Conservation (phyloP, 2,113 vertebrate species). For the Seriola aureovittata region DNA sequence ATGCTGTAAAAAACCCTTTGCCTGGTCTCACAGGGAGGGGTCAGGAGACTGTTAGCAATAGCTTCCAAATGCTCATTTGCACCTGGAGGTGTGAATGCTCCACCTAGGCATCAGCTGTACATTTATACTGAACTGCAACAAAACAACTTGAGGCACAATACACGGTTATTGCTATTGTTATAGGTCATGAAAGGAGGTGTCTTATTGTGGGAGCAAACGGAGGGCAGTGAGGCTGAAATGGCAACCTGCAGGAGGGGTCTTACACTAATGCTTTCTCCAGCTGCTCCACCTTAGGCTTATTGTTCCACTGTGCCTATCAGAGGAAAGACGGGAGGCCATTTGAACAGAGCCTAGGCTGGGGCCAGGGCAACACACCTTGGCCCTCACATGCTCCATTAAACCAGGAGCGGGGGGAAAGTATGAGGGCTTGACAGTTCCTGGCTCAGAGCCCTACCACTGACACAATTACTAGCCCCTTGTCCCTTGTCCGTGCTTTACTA, state of each 20-base stretch:
- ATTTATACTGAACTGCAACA: constrained; percentile 39
- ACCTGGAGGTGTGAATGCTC: constrained; percentile 35
- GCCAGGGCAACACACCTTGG: constrained; percentile 64
- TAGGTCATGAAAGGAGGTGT: constrained; percentile 38
- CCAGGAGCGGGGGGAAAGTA: constrained; percentile 58
- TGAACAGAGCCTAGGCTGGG: constrained; percentile 54
- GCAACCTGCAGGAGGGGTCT: constrained; percentile 64
- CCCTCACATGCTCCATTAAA: constrained; percentile 80
- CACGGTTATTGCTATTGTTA: constrained; percentile 1
- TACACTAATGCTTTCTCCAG: constrained; percentile 77
- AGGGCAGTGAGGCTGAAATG: constrained; percentile 64
- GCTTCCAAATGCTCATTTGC: constrained; percentile 37
- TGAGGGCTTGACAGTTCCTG: constrained; percentile 70
- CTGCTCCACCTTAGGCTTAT: constrained; percentile 73
- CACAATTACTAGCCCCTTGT: constrained; percentile 72
- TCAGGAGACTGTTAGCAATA: background rate
- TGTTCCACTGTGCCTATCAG: constrained; percentile 64
- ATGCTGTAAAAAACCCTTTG: constrained; percentile 28
- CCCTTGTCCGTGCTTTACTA: constrained; percentile 53
- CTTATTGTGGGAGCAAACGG: constrained; percentile 39
- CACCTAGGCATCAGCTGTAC: background rate
- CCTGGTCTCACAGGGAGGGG: constrained; percentile 6
- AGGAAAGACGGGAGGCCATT: constrained; percentile 51
- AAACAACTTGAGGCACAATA: constrained; percentile 13
- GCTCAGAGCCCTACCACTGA: constrained; percentile 58